Evolutionary conservation across 2,113 vertebrate species (phyloP), one percentile per base, ranked within the genome.

Genomic region (Myanophis thanlyinensis): DNA sequence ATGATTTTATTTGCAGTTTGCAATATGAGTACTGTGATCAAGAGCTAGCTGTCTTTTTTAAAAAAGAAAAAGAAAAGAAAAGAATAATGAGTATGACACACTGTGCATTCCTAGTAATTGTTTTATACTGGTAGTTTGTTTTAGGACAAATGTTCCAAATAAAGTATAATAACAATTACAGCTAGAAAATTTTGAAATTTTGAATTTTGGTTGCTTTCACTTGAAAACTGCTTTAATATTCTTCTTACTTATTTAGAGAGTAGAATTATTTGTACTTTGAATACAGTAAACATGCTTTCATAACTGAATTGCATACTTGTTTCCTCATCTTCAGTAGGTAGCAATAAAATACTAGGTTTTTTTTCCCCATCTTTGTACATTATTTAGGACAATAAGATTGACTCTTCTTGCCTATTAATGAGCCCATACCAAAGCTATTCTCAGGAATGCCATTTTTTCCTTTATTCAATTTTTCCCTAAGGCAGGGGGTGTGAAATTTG

Each of bases 1-100:
- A 86, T 96, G 94, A 93, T 94, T 96, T 96, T 35, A 88, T 95
- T 96, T 96, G 90, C 59, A 48, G 6, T 94, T 93, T 85, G 92
- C 62, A 80, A 86, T 87, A 12, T 93, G 73, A 10, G 52, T 95
- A 94, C 93, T 90, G 56, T 94, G 59, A 91, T 94, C 92, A 35
- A 62, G 67, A 91, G 59, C 91, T 89, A 90, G 90, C 73, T 92
- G 87, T 85, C 91, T 59, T 59, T 30, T 89, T 92, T 56, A 93
- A 93, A 18, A 93, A 92, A 94, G 91, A 44, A 35, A 46, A 94
- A 59, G 52, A 94, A 92, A 94, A 91, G 47, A 35, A 46, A 94
- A 59, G 52, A 94, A 73, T 88, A 46, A 93, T 54, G 89, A 51
- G 62, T 30, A 85, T 95, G 96, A 93, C 87, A 93, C 93, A 84